Percentiles rank a stretch among this genome's conserved stretches.
Conservation (phyloP, 2,888 invertebrate genomes). For the Sphaerophoria rueppellii region DNA sequence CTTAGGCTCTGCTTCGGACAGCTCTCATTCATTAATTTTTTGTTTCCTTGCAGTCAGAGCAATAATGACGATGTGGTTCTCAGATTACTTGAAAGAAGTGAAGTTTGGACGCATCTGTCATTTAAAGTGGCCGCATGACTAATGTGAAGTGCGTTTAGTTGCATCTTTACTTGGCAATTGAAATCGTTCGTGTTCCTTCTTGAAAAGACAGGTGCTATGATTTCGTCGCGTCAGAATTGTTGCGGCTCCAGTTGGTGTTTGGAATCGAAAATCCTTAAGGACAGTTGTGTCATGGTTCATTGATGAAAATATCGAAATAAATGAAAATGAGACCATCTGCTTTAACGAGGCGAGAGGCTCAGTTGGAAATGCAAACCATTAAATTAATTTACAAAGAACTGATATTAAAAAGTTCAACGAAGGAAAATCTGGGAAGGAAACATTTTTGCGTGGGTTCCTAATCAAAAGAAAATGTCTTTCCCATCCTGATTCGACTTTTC, state of each 20-base stretch:
- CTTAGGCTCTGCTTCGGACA: neutral
- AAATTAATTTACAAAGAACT: too few relatives aligned
- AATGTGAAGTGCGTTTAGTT: constrained; percentile 48
- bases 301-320: neutral
- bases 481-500: neutral
- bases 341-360: neutral
- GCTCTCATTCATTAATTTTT: constrained; percentile 24
- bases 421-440: neutral
- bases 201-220: constrained; percentile 58
- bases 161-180: constrained; percentile 23
- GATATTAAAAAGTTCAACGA: too few relatives aligned
- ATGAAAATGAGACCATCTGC: constrained; percentile 43
- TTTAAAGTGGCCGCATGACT: constrained; percentile 63
- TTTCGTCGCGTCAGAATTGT: constrained; percentile 24
- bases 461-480: neutral
- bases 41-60: constrained; percentile 57
- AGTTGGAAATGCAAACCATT: too few relatives aligned
- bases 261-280: neutral
- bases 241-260: neutral
- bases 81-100: constrained; percentile 45
- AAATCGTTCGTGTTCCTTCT: constrained; percentile 39
- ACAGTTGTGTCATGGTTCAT: constrained; percentile 9
- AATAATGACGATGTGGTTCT: constrained; percentile 46
- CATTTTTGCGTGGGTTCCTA: neutral
- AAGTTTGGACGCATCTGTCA: constrained; percentile 59